phyloP scores from a whole-genome alignment of 2,888 invertebrate species.

The Drosophila kambysellisi region DNA sequence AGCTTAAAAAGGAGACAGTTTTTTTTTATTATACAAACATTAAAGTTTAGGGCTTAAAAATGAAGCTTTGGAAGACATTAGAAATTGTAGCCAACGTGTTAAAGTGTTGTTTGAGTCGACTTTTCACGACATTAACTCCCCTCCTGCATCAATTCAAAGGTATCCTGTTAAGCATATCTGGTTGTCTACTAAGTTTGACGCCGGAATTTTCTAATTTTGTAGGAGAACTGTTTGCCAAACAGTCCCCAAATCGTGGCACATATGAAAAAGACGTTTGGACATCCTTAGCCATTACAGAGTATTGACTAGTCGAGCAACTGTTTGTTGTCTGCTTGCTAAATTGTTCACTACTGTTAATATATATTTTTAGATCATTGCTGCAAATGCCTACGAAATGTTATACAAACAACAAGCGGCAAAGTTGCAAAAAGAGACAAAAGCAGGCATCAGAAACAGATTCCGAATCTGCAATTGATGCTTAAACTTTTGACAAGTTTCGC shows the following conservation, averaged over 20 bases:
- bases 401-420: conserved; percentile 14
- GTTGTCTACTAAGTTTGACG: too few species aligned
- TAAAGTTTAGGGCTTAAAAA: too few species aligned
- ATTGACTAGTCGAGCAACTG: background rate
- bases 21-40: too few species aligned
- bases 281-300: background rate
- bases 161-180: too few species aligned
- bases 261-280: background rate
- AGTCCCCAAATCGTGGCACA: background rate
- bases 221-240: background rate
- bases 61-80: too few species aligned
- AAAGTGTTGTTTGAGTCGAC: too few species aligned
- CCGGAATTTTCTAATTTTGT: background rate
- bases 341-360: background rate
- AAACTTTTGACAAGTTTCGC: conserved; percentile 22
- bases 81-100: too few species aligned
- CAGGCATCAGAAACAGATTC: conserved; percentile 14
- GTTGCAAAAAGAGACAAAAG: conserved; percentile 18
- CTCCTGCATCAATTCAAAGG: too few species aligned
- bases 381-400: background rate
- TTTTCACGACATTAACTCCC: too few species aligned
- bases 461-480: conserved; percentile 11
- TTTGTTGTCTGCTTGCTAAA: background rate
- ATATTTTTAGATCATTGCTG: background rate
- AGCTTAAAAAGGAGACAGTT: too few species aligned